These are phyloP conservation scores for Pterois miles DNA, from an alignment of 2,797 vertebrate species.

Conservation along the genomic window DNA sequence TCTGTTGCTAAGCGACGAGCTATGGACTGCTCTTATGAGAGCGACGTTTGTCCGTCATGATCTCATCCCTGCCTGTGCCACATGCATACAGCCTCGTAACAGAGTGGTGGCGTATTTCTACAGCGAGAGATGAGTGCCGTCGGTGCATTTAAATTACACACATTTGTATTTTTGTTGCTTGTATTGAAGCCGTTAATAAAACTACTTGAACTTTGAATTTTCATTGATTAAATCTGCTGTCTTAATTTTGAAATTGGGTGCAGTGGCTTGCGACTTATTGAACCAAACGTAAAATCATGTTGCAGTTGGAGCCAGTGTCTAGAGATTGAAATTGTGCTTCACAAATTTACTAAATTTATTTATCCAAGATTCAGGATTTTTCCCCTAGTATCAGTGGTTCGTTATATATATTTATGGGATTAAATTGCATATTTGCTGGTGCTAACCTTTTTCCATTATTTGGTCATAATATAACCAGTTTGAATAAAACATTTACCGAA, in stretches of 20 bases:
- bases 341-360: too few species aligned
- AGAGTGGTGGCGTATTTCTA: background rate
- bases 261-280: background rate
- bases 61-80: conserved; percentile 56
- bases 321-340: background rate
- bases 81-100: background rate
- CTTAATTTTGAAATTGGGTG: background rate
- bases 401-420: background rate
- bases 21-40: conserved; percentile 83
- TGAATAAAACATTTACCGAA: background rate
- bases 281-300: background rate
- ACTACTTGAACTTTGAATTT: background rate
- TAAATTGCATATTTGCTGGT: background rate
- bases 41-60: conserved; percentile 82
- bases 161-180: background rate
- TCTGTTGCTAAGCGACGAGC: conserved; percentile 87
- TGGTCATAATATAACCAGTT: background rate
- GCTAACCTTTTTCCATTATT: background rate
- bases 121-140: background rate
- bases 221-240: background rate
- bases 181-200: background rate
- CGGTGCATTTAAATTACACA: background rate
- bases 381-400: background rate
- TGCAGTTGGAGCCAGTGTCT: background rate
- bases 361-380: too few species aligned